Percentiles rank a stretch among this genome's conserved stretches.
Conservation (phyloP, 2,797 vertebrate genomes). For the Mastacembelus armatus region DNA sequence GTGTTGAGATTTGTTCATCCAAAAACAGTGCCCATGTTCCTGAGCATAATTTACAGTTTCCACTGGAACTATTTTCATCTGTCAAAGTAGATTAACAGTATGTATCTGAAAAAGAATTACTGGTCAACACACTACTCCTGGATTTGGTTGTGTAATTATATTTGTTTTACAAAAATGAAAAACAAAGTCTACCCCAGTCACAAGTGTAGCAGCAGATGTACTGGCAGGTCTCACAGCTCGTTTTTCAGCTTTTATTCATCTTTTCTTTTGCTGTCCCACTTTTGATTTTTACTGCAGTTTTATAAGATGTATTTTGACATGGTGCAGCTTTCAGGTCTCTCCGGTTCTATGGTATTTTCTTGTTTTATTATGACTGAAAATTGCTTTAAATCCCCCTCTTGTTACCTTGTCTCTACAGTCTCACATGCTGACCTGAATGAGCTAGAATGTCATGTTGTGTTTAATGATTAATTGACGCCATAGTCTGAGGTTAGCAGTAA, state of each 20-base stretch:
- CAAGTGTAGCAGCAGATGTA: slow-evolving; percentile 11
- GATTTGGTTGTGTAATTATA: slow-evolving; percentile 14
- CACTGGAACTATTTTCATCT: not conserved
- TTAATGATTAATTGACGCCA: slow-evolving; percentile 47
- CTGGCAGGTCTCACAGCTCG: not conserved
- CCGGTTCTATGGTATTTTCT: slow-evolving; percentile 27
- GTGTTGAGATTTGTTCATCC: not conserved
- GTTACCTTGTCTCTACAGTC: slow-evolving; percentile 2
- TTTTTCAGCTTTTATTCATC: slow-evolving; percentile 13
- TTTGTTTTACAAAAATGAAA: not conserved
- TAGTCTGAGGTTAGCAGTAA: slow-evolving; percentile 40
- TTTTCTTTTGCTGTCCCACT: not conserved
- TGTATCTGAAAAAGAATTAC: not conserved
- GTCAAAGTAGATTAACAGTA: slow-evolving; percentile 1
- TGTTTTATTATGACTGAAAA: slow-evolving; percentile 30
- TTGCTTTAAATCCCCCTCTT: slow-evolving; percentile 39
- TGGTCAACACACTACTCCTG: slow-evolving; percentile 14
- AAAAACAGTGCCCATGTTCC: not conserved
- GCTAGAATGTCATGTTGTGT: slow-evolving; percentile 22
- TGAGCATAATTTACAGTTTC: not conserved
- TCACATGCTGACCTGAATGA: slow-evolving; percentile 38
- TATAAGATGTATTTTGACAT: slow-evolving; percentile 23
- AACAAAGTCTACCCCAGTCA: not conserved
- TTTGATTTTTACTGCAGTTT: slow-evolving; percentile 15
- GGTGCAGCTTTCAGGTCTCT: slow-evolving; percentile 28